Percentiles rank a stretch among this genome's conserved stretches.
These are phyloP conservation scores for Leptocoma aspasia DNA, from an alignment of 2,113 vertebrate genomes.

Conservation along the genomic window DNA sequence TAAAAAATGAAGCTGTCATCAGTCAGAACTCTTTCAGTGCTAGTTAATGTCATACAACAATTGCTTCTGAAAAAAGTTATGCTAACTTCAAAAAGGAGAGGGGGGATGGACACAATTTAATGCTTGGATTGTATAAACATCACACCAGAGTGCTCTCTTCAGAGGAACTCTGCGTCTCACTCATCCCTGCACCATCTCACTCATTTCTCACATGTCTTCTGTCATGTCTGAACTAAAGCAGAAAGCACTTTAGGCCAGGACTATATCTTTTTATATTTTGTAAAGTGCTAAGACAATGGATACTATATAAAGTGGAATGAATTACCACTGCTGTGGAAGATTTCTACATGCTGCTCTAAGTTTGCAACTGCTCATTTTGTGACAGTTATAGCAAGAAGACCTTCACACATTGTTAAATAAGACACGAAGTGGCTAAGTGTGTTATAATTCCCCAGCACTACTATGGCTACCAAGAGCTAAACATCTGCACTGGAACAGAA, in stretches of 20 bases:
- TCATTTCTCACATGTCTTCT: neutral
- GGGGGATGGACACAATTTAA: neutral
- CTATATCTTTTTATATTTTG: neutral
- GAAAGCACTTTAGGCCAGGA: neutral
- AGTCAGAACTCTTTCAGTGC: neutral
- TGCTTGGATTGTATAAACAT: neutral
- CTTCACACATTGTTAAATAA: neutral
- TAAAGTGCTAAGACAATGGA: neutral
- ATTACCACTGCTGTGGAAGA: neutral
- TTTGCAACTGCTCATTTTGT: neutral
- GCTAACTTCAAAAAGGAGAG: neutral
- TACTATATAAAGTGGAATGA: neutral
- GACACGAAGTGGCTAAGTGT: neutral
- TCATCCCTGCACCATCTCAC: neutral
- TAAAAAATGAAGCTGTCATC: neutral
- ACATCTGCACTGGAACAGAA: neutral
- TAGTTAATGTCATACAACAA: neutral
- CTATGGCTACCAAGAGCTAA: neutral
- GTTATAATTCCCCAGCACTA: neutral
- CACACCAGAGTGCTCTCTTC: neutral
- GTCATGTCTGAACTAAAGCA: neutral
- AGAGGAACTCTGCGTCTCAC: neutral
- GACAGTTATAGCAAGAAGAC: neutral
- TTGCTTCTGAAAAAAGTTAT: neutral
- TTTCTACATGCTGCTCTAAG: neutral